Evolutionary conservation across 2,797 vertebrate species (phyloP).

Genomic region (Dromococcyx pavoninus): DNA sequence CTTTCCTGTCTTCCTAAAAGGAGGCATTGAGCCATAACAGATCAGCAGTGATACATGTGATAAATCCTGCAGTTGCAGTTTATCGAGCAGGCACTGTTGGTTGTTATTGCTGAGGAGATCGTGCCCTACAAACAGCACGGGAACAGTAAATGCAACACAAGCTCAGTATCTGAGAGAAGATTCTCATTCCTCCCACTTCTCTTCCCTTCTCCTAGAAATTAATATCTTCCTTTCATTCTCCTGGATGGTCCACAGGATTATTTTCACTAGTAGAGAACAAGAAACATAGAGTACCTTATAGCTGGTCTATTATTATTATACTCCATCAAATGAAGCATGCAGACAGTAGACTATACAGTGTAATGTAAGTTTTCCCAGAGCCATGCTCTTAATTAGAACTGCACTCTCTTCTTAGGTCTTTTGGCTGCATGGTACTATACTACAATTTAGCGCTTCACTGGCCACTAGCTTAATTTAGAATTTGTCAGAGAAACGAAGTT

Average conservation of each 20-base stretch:
- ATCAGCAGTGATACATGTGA: neutral
- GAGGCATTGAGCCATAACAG: neutral
- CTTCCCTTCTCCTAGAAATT: neutral
- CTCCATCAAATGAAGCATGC: neutral
- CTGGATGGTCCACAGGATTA: neutral
- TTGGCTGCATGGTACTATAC: neutral
- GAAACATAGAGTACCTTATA: neutral
- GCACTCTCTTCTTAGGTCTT: neutral
- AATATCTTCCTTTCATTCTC: neutral
- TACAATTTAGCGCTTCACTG: neutral
- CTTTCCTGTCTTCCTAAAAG: neutral
- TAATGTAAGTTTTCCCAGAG: neutral
- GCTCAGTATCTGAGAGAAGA: neutral
- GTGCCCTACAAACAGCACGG: neutral
- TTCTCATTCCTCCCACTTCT: neutral
- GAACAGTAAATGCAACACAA: neutral
- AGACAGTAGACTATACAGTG: neutral
- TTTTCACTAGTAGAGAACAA: neutral
- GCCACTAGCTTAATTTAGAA: neutral
- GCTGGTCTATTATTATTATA: neutral
- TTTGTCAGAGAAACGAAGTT: neutral
- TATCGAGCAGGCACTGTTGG: neutral
- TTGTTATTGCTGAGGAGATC: neutral
- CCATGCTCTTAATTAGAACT: neutral
- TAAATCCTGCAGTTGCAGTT: neutral